phyloP scores from a whole-genome alignment of 2,888 invertebrate genomes.

The Amphimallon solstitiale region DNA sequence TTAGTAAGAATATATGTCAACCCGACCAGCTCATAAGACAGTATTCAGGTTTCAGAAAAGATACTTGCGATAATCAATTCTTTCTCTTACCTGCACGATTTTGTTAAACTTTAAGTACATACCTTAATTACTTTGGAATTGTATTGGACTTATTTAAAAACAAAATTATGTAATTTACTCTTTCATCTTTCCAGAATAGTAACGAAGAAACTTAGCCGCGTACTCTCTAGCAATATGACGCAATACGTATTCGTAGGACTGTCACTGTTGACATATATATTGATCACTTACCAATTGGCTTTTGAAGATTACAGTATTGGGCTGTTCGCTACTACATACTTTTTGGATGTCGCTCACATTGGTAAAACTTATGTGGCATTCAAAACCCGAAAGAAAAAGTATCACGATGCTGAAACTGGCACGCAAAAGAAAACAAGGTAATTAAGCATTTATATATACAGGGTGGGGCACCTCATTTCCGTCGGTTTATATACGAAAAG shows the following conservation, averaged over 20 bases:
- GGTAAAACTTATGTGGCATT: constrained; percentile 40
- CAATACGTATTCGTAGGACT: constrained; percentile 34
- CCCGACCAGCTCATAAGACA: too few relatives aligned
- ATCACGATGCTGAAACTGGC: constrained; percentile 14
- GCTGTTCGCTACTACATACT: constrained; percentile 37
- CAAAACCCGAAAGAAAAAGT: constrained; percentile 38
- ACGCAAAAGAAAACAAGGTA: constrained; percentile 38
- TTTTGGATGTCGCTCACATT: constrained; percentile 43
- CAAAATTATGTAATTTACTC: neutral
- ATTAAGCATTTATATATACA: neutral
- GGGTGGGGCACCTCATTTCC: too few relatives aligned
- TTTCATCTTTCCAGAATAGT: constrained; percentile 5
- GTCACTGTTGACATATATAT: constrained; percentile 40
- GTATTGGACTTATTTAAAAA: too few relatives aligned
- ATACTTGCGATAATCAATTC: too few relatives aligned
- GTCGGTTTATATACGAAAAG: too few relatives aligned
- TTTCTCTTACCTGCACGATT: too few relatives aligned
- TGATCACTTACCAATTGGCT: constrained; percentile 41
- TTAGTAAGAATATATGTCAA: too few relatives aligned
- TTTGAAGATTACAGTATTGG: constrained; percentile 35
- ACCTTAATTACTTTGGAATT: too few relatives aligned
- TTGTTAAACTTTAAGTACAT: too few relatives aligned
- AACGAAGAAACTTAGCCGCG: constrained; percentile 9
- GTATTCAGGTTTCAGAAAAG: too few relatives aligned
- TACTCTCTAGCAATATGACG: constrained; percentile 13